Base-by-base conservation (phyloP, 2,113 vertebrate genomes). In the Neogale vison region DNA sequence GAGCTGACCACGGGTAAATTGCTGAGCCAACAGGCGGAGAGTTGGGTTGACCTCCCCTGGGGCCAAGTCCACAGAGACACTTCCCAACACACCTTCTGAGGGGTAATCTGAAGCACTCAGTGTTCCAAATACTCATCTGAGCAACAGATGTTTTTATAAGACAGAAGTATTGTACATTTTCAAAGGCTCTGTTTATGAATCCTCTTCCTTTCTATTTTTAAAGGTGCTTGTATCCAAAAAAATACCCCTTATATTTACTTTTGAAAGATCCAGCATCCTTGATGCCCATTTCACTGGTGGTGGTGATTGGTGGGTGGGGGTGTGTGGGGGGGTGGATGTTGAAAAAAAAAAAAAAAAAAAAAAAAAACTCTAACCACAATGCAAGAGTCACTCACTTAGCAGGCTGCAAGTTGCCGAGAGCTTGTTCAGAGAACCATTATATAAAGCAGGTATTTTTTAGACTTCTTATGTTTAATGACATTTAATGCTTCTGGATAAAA, bases 1-100 rank as follows among this genome's bases (percentile, higher is more conserved):
- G 7, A 99, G 98, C 99, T 99, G 99, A 99, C 99, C 99, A 98
- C 99, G 95, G 98, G 98, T 99, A 99, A 99, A 99, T 98, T 99
- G 99, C 99, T 99, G 99, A 99, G 99, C 99, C 99, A 99, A 99
- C 99, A 99, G 98, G 98, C 99, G 86, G 96, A 98, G 98, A 98
- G 98, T 97, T 7, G 20, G 98, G 98, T 94, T 98, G 97, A 97
- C 98, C 91, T 71, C 96, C 81, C 74, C 88, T 34, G 87, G 96
- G 98, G 98, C 98, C 98, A 98, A 98, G 97, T 98, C 98, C 98
- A 97, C 97, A 98, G 98, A 98, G 97, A 63, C 98, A 93, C 98
- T 97, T 88, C 98, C 97, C 98, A 98, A 88, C 98, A 98, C 99
- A 99, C 99, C 99, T 99, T 99, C 98, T 97, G 94, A 98, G 98